These are phyloP conservation scores for Hydrochoerus hydrochaeris DNA, from an alignment of 2,113 vertebrate species.

Conservation along the genomic window DNA sequence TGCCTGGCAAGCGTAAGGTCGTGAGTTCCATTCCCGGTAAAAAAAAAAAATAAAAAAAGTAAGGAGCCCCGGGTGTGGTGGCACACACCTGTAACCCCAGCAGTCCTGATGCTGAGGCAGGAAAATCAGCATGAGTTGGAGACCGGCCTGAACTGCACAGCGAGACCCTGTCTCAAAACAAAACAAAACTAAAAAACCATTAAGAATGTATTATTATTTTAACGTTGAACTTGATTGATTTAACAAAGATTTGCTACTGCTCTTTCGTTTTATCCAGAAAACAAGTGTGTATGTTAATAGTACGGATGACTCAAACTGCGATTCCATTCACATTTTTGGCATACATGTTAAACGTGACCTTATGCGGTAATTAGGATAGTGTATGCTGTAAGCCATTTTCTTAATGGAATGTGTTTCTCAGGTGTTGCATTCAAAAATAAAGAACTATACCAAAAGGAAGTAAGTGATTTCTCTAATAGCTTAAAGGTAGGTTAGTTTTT, in stretches of 20 bases:
- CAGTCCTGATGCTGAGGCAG: not conserved
- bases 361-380: not conserved
- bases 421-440: slow-evolving; percentile 16
- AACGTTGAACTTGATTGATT: not conserved
- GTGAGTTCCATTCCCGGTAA: no score
- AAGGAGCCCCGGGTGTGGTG: not conserved
- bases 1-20: no score
- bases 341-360: not conserved
- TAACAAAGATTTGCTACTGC: not conserved
- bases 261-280: slow-evolving; percentile 1
- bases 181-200: not conserved
- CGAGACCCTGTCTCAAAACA: not conserved
- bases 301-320: not conserved
- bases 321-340: not conserved
- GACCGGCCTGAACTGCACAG: not conserved
- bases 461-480: not conserved
- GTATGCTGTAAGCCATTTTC: not conserved
- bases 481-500: not conserved
- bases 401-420: slow-evolving; percentile 22
- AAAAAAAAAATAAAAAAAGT: no score
- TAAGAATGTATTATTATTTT: slow-evolving; percentile 11
- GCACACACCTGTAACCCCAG: not conserved
- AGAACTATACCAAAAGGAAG: not conserved
- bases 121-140: not conserved
- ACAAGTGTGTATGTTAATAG: not conserved